Percentiles rank a stretch among this genome's conserved stretches.
These are phyloP conservation scores for Cydia amplana DNA, from an alignment of 1,140 invertebrate species.

Conservation along the genomic window DNA sequence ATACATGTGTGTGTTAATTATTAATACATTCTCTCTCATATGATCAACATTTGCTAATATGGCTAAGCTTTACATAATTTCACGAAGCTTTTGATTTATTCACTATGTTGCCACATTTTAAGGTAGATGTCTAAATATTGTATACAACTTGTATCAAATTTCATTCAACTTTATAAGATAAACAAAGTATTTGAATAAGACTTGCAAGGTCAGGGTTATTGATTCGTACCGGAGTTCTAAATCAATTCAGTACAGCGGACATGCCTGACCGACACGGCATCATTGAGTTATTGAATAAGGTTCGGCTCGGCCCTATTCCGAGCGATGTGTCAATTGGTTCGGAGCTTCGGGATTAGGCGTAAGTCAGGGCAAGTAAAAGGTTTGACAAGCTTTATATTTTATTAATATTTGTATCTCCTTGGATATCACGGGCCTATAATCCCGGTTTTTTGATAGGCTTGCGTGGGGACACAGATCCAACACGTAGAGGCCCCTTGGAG, in stretches of 20 bases:
- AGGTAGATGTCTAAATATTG: too few species aligned
- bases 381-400: too few species aligned
- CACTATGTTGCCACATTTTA: too few species aligned
- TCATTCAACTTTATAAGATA: too few species aligned
- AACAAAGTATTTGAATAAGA: too few species aligned
- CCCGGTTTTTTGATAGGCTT: too few species aligned
- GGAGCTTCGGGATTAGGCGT: background rate
- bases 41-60: background rate
- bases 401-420: too few species aligned
- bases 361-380: background rate
- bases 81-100: background rate
- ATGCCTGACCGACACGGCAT: background rate
- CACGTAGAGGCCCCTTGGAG: too few species aligned
- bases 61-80: background rate
- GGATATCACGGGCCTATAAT: too few species aligned
- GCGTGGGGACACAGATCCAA: too few species aligned
- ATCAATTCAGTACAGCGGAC: background rate
- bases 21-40: background rate
- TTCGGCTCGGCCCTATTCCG: background rate
- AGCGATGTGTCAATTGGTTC: background rate
- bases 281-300: constrained; percentile 8
- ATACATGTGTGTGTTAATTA: background rate
- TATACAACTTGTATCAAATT: too few species aligned
- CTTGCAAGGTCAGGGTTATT: background rate
- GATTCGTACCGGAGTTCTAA: background rate